A percentile compares a stretch with the other conserved stretches of the same genome.
Evolutionary conservation across 2,888 invertebrate species (phyloP).

Genomic region (Gibbula magus): DNA sequence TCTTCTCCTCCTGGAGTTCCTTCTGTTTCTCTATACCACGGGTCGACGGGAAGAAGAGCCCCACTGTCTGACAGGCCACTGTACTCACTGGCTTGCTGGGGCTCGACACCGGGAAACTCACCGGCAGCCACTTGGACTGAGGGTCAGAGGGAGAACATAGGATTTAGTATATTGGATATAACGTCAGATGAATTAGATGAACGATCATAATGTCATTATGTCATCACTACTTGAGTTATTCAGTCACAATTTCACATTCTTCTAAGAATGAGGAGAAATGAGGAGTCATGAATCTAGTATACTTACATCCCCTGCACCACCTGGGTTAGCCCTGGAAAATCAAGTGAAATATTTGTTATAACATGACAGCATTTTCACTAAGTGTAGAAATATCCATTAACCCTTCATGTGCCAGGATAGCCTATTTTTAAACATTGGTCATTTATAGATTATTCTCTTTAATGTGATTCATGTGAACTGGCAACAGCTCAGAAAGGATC

Average conservation of each 20-base stretch:
- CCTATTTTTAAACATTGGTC: too few species aligned
- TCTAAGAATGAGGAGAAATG: too few species aligned
- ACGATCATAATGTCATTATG: not conserved
- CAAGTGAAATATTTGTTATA: too few species aligned
- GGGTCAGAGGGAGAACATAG: not conserved
- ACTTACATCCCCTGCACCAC: conserved; percentile 27
- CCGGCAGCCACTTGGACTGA: conserved; percentile 63
- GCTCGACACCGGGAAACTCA: conserved; percentile 44
- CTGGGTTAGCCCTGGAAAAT: conserved; percentile 35
- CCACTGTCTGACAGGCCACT: conserved; percentile 73
- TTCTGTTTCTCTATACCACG: conserved; percentile 66
- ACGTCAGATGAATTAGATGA: not conserved
- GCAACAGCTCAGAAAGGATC: too few species aligned
- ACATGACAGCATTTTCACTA: not conserved
- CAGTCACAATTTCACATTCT: not conserved
- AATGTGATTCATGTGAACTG: too few species aligned
- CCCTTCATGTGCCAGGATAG: not conserved
- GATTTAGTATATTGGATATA: not conserved
- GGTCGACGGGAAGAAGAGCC: conserved; percentile 74
- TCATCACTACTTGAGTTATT: not conserved
- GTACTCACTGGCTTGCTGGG: conserved; percentile 45
- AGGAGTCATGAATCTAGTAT: not conserved
- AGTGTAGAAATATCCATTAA: not conserved
- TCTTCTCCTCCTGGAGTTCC: conserved; percentile 67
- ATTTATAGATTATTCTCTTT: too few species aligned